Evolutionary conservation across 1,140 invertebrate species (phyloP).

Genomic region (Augochlora pura): DNA sequence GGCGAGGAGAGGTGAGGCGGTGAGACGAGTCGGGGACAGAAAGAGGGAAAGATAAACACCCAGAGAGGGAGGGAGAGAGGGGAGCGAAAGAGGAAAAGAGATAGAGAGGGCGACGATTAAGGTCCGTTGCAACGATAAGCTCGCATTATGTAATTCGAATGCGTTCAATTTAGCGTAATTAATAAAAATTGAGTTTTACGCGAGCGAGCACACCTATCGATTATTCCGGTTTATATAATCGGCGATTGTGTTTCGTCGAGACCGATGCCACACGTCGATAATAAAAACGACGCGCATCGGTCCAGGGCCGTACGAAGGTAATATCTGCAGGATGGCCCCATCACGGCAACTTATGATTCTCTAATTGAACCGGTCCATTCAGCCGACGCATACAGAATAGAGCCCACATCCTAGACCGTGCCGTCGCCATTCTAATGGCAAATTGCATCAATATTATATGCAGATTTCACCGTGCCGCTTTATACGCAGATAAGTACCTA

Average conservation of each 20-base stretch:
- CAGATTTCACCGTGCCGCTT: constrained; percentile 69
- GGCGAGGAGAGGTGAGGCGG: background rate
- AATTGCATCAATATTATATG: constrained; percentile 79
- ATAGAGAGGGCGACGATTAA: constrained; percentile 21
- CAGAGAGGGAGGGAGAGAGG: constrained; percentile 10
- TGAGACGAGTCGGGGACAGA: background rate
- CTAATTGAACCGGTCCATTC: constrained; percentile 78
- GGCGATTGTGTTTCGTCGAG: constrained; percentile 35
- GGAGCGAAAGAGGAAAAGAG: constrained; percentile 10
- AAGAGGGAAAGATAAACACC: background rate
- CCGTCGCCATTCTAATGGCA: constrained; percentile 75
- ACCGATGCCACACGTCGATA: constrained; percentile 36
- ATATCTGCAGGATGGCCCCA: constrained; percentile 71
- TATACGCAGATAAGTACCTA: constrained; percentile 61
- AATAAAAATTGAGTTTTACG: constrained; percentile 57
- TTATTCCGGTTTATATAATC: constrained; percentile 48
- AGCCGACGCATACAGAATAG: constrained; percentile 74
- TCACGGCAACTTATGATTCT: constrained; percentile 78
- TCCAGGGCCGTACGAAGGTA: constrained; percentile 62
- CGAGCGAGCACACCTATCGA: constrained; percentile 48
- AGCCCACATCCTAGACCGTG: constrained; percentile 74
- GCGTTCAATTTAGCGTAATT: constrained; percentile 54
- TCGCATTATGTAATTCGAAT: constrained; percentile 53
- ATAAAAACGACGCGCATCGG: constrained; percentile 53
- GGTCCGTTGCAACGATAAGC: constrained; percentile 41